phyloP scores from a whole-genome alignment of 2,113 vertebrate species.

The Xyrauchen texanus region DNA sequence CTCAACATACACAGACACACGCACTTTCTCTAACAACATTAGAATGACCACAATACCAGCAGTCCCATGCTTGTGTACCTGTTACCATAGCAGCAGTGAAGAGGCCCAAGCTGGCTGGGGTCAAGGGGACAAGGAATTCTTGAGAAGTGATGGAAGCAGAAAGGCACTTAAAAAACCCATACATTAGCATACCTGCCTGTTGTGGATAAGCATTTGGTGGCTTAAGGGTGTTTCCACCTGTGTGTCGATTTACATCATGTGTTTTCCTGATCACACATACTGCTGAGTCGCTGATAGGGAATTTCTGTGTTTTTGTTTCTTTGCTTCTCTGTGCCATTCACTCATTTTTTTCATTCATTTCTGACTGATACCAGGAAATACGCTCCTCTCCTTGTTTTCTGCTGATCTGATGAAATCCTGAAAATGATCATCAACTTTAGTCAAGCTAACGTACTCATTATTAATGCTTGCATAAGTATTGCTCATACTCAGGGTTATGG shows the following conservation, averaged over 20 bases:
- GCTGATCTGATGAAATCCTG: constrained; percentile 31
- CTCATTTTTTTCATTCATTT: not conserved
- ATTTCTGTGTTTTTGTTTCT: not conserved
- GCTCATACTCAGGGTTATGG: too few species aligned
- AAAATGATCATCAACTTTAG: not conserved
- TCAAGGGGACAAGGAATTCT: constrained; percentile 59
- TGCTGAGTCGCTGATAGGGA: constrained; percentile 22
- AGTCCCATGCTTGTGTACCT: constrained; percentile 66
- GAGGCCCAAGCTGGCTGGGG: constrained; percentile 59
- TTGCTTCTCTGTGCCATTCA: constrained; percentile 1
- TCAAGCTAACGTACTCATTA: not conserved
- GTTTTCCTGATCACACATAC: constrained; percentile 37
- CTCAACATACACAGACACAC: not conserved
- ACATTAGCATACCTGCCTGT: constrained; percentile 9
- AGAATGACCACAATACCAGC: constrained; percentile 53
- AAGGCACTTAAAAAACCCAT: constrained; percentile 29
- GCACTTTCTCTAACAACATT: not conserved
- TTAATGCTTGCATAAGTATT: not conserved
- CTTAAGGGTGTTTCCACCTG: constrained; percentile 40
- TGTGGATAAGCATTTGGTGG: constrained; percentile 37
- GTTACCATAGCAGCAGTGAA: constrained; percentile 68
- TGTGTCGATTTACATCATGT: constrained; percentile 33
- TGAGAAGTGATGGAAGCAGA: constrained; percentile 51
- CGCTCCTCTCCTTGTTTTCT: constrained; percentile 22
- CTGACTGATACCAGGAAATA: not conserved